Evolutionary conservation across 2,797 vertebrate species (phyloP).

Genomic region (Remorina albescens): DNA sequence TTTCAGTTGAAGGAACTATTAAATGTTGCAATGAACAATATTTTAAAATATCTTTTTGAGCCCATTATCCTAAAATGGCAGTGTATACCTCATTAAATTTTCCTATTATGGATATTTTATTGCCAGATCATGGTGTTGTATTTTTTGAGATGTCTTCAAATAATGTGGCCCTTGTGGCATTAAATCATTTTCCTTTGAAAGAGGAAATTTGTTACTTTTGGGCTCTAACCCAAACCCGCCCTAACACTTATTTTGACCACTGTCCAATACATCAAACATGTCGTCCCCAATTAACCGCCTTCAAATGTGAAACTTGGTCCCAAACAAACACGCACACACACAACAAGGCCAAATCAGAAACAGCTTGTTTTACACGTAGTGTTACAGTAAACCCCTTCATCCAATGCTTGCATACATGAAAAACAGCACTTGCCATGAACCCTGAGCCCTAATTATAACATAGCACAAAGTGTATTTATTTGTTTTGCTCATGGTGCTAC

Average conservation of each 20-base stretch:
- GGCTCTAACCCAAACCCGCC: too few species aligned
- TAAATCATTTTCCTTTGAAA: background rate
- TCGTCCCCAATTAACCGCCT: background rate
- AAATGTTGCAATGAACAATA: too few species aligned
- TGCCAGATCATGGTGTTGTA: too few species aligned
- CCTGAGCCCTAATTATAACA: conserved; percentile 91
- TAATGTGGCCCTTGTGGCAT: background rate
- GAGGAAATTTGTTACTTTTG: too few species aligned
- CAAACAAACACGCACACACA: conserved; percentile 14
- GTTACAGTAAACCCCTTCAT: conserved; percentile 87
- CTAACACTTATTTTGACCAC: background rate
- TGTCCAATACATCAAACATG: background rate
- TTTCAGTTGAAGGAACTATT: background rate
- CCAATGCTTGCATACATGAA: conserved; percentile 82
- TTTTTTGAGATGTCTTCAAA: background rate
- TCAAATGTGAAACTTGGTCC: too few species aligned
- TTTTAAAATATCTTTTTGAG: background rate
- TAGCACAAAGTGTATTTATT: conserved; percentile 77
- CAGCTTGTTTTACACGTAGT: conserved; percentile 73
- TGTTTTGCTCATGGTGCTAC: conserved; percentile 59
- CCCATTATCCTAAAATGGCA: background rate
- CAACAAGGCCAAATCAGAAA: conserved; percentile 85
- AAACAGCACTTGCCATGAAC: conserved; percentile 86
- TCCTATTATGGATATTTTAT: background rate
- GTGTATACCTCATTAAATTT: background rate